phyloP scores from a whole-genome alignment of 1,140 invertebrate species.

The Pemphigus obesinymphae region DNA sequence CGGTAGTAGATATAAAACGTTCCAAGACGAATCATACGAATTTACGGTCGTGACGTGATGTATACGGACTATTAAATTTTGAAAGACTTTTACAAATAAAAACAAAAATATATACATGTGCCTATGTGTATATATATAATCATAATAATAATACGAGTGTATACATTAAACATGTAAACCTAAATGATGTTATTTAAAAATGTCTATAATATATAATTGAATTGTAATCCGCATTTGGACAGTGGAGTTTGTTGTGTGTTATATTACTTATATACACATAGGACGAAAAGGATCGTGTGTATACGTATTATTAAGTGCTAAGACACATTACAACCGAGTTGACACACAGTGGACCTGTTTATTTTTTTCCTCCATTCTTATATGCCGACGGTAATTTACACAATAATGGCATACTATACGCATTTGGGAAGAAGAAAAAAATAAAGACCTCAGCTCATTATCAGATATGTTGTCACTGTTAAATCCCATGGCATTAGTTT shows the following conservation, averaged over 20 bases:
- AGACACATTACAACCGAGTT: slow-evolving; percentile 30
- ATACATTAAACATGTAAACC: background rate
- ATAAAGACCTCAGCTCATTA: slow-evolving; percentile 14
- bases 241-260: background rate
- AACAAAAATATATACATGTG: background rate
- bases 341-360: slow-evolving; percentile 30
- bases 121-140: background rate
- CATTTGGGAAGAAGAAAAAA: background rate
- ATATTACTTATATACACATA: background rate
- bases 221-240: slow-evolving; percentile 29
- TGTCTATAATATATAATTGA: slow-evolving; percentile 17
- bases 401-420: slow-evolving; percentile 24
- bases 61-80: slow-evolving; percentile 10
- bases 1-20: too few species aligned
- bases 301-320: slow-evolving; percentile 29
- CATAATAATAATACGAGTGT: background rate
- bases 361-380: background rate
- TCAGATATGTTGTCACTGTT: slow-evolving; percentile 25
- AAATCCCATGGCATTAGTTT: slow-evolving; percentile 14
- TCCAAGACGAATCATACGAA: slow-evolving; percentile 6
- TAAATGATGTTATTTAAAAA: slow-evolving; percentile 11
- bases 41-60: slow-evolving; percentile 11
- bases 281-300: background rate
- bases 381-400: slow-evolving; percentile 20
- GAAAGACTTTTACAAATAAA: slow-evolving; percentile 1